A percentile compares a stretch with the other conserved stretches of the same genome.
Conservation (phyloP, 2,113 vertebrate genomes). For the Ibidorhyncha struthersii region DNA sequence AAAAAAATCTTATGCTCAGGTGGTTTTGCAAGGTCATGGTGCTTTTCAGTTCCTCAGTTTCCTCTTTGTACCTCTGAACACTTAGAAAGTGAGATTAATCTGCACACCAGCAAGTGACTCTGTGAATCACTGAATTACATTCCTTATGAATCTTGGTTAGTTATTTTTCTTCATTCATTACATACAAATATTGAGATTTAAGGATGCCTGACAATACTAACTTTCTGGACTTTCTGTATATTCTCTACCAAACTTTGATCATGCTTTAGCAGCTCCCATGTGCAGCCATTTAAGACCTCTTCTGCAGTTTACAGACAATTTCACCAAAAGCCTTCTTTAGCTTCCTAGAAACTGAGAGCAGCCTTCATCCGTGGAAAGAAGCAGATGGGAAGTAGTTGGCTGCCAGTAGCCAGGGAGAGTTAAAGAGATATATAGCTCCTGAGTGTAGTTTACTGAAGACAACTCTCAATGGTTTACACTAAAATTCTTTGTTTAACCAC, state of each 20-base stretch:
- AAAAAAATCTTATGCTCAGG: background rate
- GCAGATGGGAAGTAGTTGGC: constrained; percentile 34
- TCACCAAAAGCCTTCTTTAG: constrained; percentile 2
- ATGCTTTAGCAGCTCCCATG: background rate
- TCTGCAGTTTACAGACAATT: background rate
- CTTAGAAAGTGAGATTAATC: background rate
- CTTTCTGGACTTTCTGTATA: background rate
- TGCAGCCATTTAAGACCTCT: background rate
- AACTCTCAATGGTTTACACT: background rate
- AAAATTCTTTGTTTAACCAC: constrained; percentile 47
- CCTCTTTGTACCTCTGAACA: background rate
- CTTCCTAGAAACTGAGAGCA: background rate
- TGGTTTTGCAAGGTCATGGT: background rate
- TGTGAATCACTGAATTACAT: background rate
- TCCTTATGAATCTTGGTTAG: background rate
- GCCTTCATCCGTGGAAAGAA: background rate
- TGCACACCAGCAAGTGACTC: background rate
- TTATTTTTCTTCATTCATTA: background rate
- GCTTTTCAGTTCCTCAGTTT: background rate
- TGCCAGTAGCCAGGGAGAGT: background rate
- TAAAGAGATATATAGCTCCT: constrained; percentile 1
- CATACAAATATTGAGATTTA: background rate
- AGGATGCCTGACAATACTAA: background rate
- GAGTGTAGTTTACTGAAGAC: constrained; percentile 9
- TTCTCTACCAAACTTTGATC: background rate